phyloP scores from a whole-genome alignment of 2,888 invertebrate species.

The Plagodis dolabraria region DNA sequence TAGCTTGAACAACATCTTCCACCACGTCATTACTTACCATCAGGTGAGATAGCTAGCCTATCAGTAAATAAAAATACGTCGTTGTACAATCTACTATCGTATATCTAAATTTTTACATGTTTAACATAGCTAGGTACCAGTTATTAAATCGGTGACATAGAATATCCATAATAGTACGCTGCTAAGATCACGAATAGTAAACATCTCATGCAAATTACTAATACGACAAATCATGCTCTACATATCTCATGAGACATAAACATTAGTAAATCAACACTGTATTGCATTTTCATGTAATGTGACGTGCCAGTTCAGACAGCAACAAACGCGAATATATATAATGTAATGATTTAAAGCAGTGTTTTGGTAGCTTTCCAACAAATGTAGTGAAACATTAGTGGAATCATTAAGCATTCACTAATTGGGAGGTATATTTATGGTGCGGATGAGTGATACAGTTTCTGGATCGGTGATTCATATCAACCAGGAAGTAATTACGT shows the following conservation, averaged over 20 bases:
- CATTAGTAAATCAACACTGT: slow-evolving; percentile 25
- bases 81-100: no score
- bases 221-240: background rate
- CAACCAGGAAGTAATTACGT: background rate
- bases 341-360: slow-evolving; percentile 27
- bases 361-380: slow-evolving; percentile 28
- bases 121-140: no score
- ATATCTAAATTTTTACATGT: no score
- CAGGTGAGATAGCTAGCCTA: no score
- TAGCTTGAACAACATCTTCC: no score
- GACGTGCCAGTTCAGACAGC: slow-evolving; percentile 24
- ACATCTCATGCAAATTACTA: slow-evolving; percentile 13
- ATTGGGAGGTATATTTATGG: slow-evolving; percentile 17
- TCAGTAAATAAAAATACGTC: no score
- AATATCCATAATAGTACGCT: background rate
- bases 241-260: slow-evolving; percentile 11
- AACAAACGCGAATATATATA: slow-evolving; percentile 25
- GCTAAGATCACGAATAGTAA: background rate
- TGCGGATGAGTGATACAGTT: slow-evolving; percentile 1
- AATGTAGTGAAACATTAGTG: slow-evolving; percentile 18
- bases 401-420: slow-evolving; percentile 23
- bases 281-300: slow-evolving; percentile 23
- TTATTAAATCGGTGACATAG: no score
- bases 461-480: background rate
- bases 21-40: no score